Percentiles rank a stretch among this genome's conserved stretches.
These are phyloP conservation scores for Ephestia elutella DNA, from an alignment of 1,140 invertebrate species.

Conservation along the genomic window DNA sequence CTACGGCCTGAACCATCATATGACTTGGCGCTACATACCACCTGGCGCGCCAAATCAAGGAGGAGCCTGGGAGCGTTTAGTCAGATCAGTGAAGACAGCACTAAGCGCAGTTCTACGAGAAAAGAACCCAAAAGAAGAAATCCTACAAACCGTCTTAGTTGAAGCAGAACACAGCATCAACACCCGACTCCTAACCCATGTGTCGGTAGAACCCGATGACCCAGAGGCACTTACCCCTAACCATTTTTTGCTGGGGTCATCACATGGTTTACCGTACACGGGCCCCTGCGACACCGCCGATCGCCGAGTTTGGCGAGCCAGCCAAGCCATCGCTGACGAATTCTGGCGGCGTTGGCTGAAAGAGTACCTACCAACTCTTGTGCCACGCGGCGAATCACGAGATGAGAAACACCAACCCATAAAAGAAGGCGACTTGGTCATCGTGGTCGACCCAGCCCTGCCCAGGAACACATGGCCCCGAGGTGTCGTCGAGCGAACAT, in stretches of 20 bases:
- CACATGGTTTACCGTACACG: constrained; percentile 7
- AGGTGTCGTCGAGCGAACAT: constrained; percentile 4
- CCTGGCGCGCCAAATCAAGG: constrained; percentile 30
- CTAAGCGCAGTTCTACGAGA: constrained; percentile 14
- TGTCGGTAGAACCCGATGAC: no score
- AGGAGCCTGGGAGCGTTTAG: constrained; percentile 32
- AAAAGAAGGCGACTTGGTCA: constrained; percentile 10
- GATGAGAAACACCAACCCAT: constrained; percentile 12
- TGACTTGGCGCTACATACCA: constrained; percentile 30
- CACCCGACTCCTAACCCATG: constrained; percentile 16
- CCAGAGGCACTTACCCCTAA: constrained; percentile 32
- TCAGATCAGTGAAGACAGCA: constrained; percentile 29
- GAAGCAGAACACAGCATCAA: constrained; percentile 26
- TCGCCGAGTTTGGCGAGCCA: constrained; percentile 8
- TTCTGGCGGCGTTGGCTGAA: constrained; percentile 35
- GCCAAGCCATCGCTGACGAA: constrained; percentile 23
- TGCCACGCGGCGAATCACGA: not conserved
- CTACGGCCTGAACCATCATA: not conserved
- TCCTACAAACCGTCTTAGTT: constrained; percentile 18
- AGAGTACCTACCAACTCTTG: constrained; percentile 28
- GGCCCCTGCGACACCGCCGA: constrained; percentile 6
- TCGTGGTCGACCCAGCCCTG: constrained; percentile 11
- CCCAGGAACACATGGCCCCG: constrained; percentile 19
- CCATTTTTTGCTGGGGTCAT: constrained; percentile 28
- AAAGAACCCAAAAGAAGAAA: constrained; percentile 23